phyloP scores from a whole-genome alignment of 2,113 vertebrate species.

The Gnathonemus echidnorhynchus region DNA sequence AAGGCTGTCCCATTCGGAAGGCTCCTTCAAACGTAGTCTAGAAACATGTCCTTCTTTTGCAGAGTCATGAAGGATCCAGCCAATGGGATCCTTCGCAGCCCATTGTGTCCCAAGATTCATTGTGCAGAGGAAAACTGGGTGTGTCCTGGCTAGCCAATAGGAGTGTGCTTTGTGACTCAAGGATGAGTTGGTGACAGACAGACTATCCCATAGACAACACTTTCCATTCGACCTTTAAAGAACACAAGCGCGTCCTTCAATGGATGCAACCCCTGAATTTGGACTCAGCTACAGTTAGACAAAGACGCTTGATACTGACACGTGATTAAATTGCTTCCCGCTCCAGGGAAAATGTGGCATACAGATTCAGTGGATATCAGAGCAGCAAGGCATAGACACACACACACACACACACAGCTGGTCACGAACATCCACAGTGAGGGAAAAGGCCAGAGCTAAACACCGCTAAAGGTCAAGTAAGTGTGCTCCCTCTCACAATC shows the following conservation, averaged over 20 bases:
- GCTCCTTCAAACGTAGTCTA: no score
- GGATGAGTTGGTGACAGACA: neutral
- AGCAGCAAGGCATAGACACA: neutral
- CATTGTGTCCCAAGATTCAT: no score
- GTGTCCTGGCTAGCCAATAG: no score
- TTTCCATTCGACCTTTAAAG: neutral
- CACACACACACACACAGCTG: neutral
- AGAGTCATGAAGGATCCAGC: no score
- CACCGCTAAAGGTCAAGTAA: conserved; percentile 62
- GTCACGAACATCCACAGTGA: neutral
- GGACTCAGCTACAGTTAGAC: neutral
- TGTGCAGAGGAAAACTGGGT: no score
- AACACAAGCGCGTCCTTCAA: neutral
- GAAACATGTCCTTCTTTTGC: no score
- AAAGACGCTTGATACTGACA: neutral
- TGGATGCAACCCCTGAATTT: neutral
- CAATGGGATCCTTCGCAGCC: no score
- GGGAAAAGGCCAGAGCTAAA: conserved; percentile 64
- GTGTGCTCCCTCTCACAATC: conserved; percentile 46
- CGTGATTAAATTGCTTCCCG: conserved; percentile 25
- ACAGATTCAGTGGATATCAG: neutral
- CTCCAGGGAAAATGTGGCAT: neutral
- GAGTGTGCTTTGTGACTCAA: neutral
- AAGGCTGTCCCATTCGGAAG: no score
- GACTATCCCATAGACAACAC: neutral